Percentiles rank a stretch among this genome's conserved stretches.
Conservation (phyloP, 2,113 vertebrate species). For the Todiramphus saurophagus region DNA sequence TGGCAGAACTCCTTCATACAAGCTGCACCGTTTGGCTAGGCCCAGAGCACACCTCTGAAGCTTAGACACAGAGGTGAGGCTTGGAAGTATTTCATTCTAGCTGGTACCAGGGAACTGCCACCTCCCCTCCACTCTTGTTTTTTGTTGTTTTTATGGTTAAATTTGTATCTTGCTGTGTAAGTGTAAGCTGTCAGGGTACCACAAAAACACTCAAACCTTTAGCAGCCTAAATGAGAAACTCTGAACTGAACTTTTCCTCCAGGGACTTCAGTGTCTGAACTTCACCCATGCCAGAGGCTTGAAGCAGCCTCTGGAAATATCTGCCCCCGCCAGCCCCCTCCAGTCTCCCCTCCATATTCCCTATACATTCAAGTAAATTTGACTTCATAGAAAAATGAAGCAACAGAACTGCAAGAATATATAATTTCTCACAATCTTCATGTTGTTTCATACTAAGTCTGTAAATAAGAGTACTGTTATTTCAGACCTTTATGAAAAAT, state of each 20-base stretch:
- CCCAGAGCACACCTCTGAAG: no score
- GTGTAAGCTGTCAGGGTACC: not conserved
- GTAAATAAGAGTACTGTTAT: not conserved
- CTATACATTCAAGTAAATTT: not conserved
- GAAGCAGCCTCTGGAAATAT: not conserved
- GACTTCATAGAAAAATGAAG: not conserved
- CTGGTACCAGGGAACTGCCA: not conserved
- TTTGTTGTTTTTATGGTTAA: not conserved
- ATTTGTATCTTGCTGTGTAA: not conserved
- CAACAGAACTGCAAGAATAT: not conserved
- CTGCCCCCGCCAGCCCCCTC: not conserved
- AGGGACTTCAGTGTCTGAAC: not conserved
- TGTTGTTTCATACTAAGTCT: not conserved
- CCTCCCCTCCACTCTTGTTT: not conserved
- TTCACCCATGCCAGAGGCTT: not conserved
- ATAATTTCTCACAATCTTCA: not conserved
- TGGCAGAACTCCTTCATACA: no score
- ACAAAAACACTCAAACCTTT: not conserved
- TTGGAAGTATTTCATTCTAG: not conserved
- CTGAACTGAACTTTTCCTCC: not conserved
- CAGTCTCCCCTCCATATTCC: not conserved
- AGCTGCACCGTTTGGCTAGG: no score
- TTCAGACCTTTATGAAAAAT: not conserved
- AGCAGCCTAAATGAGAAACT: not conserved
- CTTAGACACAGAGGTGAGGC: not conserved